Evolutionary conservation across 2,797 vertebrate species (phyloP), one percentile per base, ranked within the genome.

Genomic region (Galagoides demidoff): DNA sequence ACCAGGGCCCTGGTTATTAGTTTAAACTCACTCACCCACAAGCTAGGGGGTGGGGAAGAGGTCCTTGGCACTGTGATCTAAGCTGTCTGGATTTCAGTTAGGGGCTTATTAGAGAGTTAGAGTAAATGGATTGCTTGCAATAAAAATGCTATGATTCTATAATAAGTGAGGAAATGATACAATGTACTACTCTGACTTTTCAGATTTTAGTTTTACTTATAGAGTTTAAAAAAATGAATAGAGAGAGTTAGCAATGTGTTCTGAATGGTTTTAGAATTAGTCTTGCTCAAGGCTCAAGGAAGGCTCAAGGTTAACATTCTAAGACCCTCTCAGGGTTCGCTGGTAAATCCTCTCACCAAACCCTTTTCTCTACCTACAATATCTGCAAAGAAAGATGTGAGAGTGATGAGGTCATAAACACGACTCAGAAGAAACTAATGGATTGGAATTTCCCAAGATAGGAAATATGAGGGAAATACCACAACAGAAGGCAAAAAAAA

Each of bases 391-490:
- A 79, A 90, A 90, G 57, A 59, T 20, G 52, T 27, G n/a, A 77
- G 12, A 52, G 49, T 73, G 37, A 10, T 12, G 20, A 94, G 27
- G 37, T 90, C 82, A 55, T 34, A 88, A 88, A 43, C 0, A 6
- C 82, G 68, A 95, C 76, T 92, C 64, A 9, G 39, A 34, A 49
- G 64, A 90, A 95, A 93, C 86, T 13, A 63, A 87, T 45, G 55
- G 34, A 34, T 49, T 70, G 49, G 25, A 63, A 45, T 70, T 85
- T 83, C 78, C 70, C 71, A 84, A 74, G 25, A 29, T 0, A 82
- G 85, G 78, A 78, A 94, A 66, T 10, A 39, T 22, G 45, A 23
- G 1, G 7, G 1, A 37, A 39, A 14, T 55, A n/a, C 74, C 19
- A 79, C 25, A 92, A 83, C 31, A 90, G 37, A 92, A 85, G 5